Conservation (phyloP, 2,797 vertebrate genomes). For the Enteromius viviparus region DNA sequence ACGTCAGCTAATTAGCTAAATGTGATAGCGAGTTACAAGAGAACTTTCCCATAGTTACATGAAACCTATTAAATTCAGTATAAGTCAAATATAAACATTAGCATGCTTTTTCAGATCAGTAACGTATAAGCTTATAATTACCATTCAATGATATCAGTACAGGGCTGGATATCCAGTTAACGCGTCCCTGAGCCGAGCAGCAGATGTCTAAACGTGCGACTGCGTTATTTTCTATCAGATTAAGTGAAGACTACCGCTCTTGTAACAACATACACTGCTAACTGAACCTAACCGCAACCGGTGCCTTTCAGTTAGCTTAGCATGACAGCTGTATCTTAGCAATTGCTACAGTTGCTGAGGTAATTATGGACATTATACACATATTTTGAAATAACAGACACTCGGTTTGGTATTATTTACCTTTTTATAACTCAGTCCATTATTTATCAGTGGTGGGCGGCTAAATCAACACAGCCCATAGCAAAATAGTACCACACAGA, state of each 20-base stretch:
- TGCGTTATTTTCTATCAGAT: constrained; percentile 23
- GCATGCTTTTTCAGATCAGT: no score
- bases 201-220: not conserved
- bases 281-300: constrained; percentile 14
- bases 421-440: constrained; percentile 42
- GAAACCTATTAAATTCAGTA: not conserved
- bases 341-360: not conserved
- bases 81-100: not conserved
- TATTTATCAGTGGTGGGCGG: not conserved
- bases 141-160: not conserved
- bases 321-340: constrained; percentile 18
- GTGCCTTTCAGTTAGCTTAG: constrained; percentile 38
- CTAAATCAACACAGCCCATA: not conserved
- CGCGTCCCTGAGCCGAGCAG: not conserved
- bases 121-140: not conserved
- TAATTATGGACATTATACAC: not conserved
- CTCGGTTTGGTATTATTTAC: not conserved
- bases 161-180: not conserved
- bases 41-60: not conserved
- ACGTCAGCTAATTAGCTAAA: not conserved
- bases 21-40: not conserved
- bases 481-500: not conserved
- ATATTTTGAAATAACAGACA: not conserved
- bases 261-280: constrained; percentile 14
- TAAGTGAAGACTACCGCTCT: constrained; percentile 4